Percentiles rank a stretch among this genome's conserved stretches.
These are phyloP conservation scores for Sycophila texana DNA, from an alignment of 2,888 invertebrate species.

Conservation along the genomic window DNA sequence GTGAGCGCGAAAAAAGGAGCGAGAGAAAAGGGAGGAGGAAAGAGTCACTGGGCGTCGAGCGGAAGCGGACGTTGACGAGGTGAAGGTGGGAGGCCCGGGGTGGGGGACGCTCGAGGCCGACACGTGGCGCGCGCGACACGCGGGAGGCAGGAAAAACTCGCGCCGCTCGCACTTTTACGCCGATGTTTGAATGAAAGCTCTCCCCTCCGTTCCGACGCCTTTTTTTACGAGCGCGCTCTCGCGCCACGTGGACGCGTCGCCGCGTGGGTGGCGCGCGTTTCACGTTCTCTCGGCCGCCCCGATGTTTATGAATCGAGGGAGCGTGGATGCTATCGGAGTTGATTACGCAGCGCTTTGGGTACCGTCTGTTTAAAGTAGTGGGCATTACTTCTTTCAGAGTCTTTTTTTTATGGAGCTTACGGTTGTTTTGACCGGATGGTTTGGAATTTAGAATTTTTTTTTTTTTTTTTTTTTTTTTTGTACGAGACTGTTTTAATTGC, in stretches of 20 bases:
- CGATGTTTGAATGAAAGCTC: slow-evolving; percentile 50
- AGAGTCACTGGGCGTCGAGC: neutral
- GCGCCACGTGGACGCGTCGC: slow-evolving; percentile 59
- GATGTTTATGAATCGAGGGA: neutral
- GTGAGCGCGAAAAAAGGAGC: neutral
- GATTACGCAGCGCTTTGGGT: too few relatives aligned
- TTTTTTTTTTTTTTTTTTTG: too few relatives aligned
- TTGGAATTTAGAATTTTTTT: too few relatives aligned
- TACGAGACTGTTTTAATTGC: neutral
- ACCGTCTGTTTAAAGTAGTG: neutral
- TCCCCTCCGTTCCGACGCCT: slow-evolving; percentile 9
- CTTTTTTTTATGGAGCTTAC: neutral
- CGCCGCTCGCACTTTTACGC: slow-evolving; percentile 34
- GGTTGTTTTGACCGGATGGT: neutral
- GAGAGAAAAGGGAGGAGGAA: neutral
- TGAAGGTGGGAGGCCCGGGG: neutral
- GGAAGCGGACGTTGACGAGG: slow-evolving; percentile 25
- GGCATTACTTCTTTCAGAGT: neutral
- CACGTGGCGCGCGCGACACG: slow-evolving; percentile 39
- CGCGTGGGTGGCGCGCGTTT: neutral
- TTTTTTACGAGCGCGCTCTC: slow-evolving; percentile 37
- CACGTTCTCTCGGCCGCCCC: neutral
- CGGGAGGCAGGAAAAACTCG: slow-evolving; percentile 29
- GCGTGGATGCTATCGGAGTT: neutral
- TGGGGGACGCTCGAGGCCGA: slow-evolving; percentile 13